Evolutionary conservation across 2,888 invertebrate genomes (phyloP), one percentile per base, ranked within the genome.

Genomic region (Meghimatium bilineatum): DNA sequence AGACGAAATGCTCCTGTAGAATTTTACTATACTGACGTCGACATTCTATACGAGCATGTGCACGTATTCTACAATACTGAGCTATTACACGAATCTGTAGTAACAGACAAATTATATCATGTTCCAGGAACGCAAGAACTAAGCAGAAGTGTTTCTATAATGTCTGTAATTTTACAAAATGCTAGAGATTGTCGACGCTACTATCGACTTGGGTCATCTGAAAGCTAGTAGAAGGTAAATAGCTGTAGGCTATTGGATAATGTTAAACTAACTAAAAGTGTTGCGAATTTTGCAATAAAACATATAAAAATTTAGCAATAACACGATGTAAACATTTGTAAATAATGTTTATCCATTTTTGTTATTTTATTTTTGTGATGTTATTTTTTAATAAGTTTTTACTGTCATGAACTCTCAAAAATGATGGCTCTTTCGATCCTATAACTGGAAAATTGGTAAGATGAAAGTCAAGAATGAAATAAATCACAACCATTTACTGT

Each of bases 131-230:
- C 36, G 69, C 0, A 36, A 36, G 67, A 32, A 29, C 17, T 17
- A 67, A 69, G 20, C 20, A 23, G 12, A 36, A 34, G 20, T 2
- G 34, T 36, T 36, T 23, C 38, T 20, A 36, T 23, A 69, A 69
- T 36, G 36, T 69, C 36, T 36, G 38, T 69, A 36, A 69, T 69
- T 38, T 69, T 69, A 69, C 38, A 6, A 38, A 69, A 69, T 69
- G 36, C 26, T 34, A 36, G 20, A 69, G 34, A 36, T 38, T 36
- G 36, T 23, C 20, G 69, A 36, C 69, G 23, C 17, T 69, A 36
- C 1, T 69, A 69, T 69, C 36, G 69, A 69, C 29, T 69, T 38
- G 36, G 69, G 36, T 69, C 69, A 69, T 2, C 38, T 1, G 20
- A 38, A 8, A 34, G 38, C 69, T 36, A 10, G 6, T 23, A 3